Evolutionary conservation across 2,888 invertebrate species (phyloP), one percentile per base, ranked within the genome.

Genomic region (Hypomecis atomaria): DNA sequence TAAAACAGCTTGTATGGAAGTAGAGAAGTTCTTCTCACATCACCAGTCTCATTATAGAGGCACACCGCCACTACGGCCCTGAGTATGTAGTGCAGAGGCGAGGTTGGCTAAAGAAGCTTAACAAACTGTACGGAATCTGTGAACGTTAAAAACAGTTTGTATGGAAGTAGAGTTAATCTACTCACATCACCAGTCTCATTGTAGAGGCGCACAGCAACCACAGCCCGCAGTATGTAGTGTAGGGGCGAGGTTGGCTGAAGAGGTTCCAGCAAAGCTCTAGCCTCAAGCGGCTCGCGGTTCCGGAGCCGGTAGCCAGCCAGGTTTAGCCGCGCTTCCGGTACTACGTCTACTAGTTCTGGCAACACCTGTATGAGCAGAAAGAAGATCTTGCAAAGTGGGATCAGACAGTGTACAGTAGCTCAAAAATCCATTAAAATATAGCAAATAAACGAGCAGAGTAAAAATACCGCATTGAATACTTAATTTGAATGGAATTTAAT

Each of bases 281-380:
- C 99, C 83, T 98, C 98, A 65, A 96, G 93, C 0, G 98, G 95
- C 78, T 99, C 98, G 72, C 98, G 96, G 85, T 96, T 97, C 74
- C 96, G 96, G 36, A 99, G 94, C 81, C 99, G 95, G 88, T 98
- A 98, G 64, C 99, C 98, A 4, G 99, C 98, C 65, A 99, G 94
- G 92, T 99, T 99, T 4, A 99, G 93, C 43, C 99, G 94, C 0
- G 99, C 99, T 91, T 99, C 99, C 0, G 99, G 98, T 37, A 99
- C 97, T 4, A 99, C 97, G 86, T 99, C 98, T 0, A 99, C 96
- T 45, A 99, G 89, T 43, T 96, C 95, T 0, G 99, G 99, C 68
- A 99, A 93, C 0, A 94, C 91, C 94, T 94, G 67, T 0, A 42
- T 9, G 63, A 11, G 6, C 5, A 23, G 3, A 54, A 36, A 10